Evolutionary conservation across 2,797 vertebrate species (phyloP).

Genomic region (Notoglanidium macrostoma): DNA sequence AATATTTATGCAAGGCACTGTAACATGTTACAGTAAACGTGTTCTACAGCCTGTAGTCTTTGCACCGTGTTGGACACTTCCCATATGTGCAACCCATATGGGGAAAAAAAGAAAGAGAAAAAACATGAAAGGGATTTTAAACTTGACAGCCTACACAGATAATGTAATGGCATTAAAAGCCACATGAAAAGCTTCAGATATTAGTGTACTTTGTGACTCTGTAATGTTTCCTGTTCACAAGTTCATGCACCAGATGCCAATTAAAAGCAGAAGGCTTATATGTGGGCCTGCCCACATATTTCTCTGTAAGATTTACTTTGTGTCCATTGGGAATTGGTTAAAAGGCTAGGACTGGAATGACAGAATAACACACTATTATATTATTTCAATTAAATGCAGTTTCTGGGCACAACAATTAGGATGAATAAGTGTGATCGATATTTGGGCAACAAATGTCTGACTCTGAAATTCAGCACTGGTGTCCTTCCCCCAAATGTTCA

Average conservation of each 20-base stretch:
- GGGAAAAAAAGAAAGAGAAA: conserved; percentile 60
- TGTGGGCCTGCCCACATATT: conserved; percentile 32
- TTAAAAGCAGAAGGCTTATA: conserved; percentile 76
- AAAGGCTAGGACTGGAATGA: conserved; percentile 32
- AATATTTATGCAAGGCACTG: neutral
- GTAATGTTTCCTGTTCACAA: conserved; percentile 91
- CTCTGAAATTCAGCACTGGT: conserved; percentile 39
- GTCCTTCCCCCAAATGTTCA: conserved; percentile 39
- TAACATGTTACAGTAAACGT: conserved; percentile 5
- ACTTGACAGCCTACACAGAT: conserved; percentile 84
- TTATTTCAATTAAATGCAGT: conserved; percentile 29
- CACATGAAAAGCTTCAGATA: conserved; percentile 90
- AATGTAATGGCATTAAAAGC: conserved; percentile 88
- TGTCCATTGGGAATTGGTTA: conserved; percentile 63
- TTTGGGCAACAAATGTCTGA: conserved; percentile 35
- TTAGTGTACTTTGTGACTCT: conserved; percentile 77
- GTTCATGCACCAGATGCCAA: conserved; percentile 90
- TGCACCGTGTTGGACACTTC: conserved; percentile 21
- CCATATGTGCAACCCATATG: conserved; percentile 89
- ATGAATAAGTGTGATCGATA: conserved; percentile 30
- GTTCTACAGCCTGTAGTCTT: conserved; percentile 19
- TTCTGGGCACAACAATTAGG: conserved; percentile 24
- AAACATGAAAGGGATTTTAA: conserved; percentile 90
- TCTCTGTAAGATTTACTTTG: conserved; percentile 71
- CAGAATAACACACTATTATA: conserved; percentile 36